These are phyloP conservation scores for Cottoperca gobio DNA, from an alignment of 2,797 vertebrate genomes.

Conservation along the genomic window DNA sequence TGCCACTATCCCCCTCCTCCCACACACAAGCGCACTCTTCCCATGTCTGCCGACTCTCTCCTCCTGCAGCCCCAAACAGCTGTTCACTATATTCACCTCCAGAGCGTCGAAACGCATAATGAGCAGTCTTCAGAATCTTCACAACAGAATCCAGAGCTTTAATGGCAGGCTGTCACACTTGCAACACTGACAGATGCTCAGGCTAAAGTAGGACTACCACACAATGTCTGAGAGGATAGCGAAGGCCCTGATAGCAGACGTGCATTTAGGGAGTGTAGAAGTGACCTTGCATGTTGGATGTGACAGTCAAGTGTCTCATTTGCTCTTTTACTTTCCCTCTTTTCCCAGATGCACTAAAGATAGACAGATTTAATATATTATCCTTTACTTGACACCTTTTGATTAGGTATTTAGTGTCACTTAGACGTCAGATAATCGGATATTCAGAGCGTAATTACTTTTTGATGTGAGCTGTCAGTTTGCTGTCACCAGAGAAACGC, in stretches of 20 bases:
- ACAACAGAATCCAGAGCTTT: conserved; percentile 50
- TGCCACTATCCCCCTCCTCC: not conserved
- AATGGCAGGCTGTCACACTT: conserved; percentile 57
- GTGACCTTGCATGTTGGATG: conserved; percentile 8
- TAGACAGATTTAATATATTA: not conserved
- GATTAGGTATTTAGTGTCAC: conserved; percentile 33
- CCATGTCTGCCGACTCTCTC: conserved; percentile 35
- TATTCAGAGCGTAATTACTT: conserved; percentile 51
- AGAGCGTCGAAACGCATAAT: conserved; percentile 65
- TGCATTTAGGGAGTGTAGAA: not conserved
- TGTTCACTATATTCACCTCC: conserved; percentile 67
- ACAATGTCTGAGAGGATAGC: not conserved
- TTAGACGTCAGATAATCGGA: conserved; percentile 42
- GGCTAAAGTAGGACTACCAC: conserved; percentile 32
- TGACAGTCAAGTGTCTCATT: not conserved
- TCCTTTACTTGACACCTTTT: conserved; percentile 19
- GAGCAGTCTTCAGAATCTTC: conserved; percentile 68
- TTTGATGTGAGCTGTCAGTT: conserved; percentile 53
- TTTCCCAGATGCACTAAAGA: not conserved
- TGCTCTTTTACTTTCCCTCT: not conserved
- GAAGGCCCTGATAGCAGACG: conserved; percentile 4
- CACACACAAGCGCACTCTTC: not conserved
- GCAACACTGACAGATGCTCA: conserved; percentile 43
- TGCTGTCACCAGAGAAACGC: conserved; percentile 23
- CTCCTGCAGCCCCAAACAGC: conserved; percentile 54